Conservation (phyloP, 2,888 invertebrate genomes). For the Seira musarum region DNA sequence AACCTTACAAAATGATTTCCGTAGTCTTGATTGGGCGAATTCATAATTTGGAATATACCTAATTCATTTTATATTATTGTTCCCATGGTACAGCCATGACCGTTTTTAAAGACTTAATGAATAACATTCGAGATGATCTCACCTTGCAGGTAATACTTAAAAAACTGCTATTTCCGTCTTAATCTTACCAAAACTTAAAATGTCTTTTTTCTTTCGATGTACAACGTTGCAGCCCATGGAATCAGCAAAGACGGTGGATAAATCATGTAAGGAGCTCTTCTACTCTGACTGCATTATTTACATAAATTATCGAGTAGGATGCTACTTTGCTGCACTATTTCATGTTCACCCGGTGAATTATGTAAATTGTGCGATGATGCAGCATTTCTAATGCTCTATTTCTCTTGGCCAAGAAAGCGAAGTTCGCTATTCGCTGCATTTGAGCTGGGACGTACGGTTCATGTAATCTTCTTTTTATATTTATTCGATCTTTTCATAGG, state of each 20-base stretch:
- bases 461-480: no score
- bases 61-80: no score
- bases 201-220: no score
- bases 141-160: no score
- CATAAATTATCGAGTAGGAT: not conserved
- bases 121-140: constrained; percentile 59
- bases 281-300: not conserved
- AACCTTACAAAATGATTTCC: no score
- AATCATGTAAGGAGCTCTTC: constrained; percentile 56
- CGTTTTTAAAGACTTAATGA: constrained; percentile 65
- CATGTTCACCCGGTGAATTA: not conserved
- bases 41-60: no score
- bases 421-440: no score
- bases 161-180: no score
- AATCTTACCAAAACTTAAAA: no score
- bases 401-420: not conserved
- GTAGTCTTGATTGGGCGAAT: no score
- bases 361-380: not conserved
- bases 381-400: not conserved
- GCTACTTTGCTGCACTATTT: not conserved
- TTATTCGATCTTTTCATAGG: no score
- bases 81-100: constrained; percentile 61
- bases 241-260: constrained; percentile 62
- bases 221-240: constrained; percentile 53
- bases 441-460: no score